Evolutionary conservation across 1,140 invertebrate genomes (phyloP).

Genomic region (Atta texana): DNA sequence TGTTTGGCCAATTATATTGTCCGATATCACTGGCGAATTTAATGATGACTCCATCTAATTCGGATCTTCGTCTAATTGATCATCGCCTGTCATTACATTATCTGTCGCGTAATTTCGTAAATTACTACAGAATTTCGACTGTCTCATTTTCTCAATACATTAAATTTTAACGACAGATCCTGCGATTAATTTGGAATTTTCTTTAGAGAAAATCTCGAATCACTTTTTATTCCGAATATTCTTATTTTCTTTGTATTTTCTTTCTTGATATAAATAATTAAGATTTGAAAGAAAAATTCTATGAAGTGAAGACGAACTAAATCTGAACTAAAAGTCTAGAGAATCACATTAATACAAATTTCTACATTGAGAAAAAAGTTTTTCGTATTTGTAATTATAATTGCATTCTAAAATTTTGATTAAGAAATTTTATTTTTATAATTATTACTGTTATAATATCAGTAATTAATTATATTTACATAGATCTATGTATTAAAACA

Average conservation of each 20-base stretch:
- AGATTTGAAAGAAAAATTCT: background rate
- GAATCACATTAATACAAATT: background rate
- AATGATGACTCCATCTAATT: constrained; percentile 32
- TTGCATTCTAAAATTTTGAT: no score
- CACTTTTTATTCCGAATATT: background rate
- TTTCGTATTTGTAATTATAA: no score
- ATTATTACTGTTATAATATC: no score
- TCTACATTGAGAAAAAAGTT: no score
- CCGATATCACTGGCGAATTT: background rate
- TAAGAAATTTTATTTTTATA: no score
- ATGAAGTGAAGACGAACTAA: background rate
- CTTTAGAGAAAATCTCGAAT: background rate
- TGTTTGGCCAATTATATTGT: background rate
- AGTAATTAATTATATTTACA: no score
- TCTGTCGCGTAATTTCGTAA: background rate
- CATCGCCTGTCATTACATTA: background rate
- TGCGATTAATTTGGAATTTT: background rate
- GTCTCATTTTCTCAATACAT: background rate
- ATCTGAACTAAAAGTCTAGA: background rate
- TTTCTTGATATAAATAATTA: constrained; percentile 10
- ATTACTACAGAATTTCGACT: background rate
- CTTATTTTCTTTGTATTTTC: background rate
- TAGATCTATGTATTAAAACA: no score
- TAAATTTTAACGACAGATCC: background rate
- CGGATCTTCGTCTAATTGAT: background rate